Base-by-base conservation (phyloP, 2,888 invertebrate species). In the Parnassius mnemosyne region DNA sequence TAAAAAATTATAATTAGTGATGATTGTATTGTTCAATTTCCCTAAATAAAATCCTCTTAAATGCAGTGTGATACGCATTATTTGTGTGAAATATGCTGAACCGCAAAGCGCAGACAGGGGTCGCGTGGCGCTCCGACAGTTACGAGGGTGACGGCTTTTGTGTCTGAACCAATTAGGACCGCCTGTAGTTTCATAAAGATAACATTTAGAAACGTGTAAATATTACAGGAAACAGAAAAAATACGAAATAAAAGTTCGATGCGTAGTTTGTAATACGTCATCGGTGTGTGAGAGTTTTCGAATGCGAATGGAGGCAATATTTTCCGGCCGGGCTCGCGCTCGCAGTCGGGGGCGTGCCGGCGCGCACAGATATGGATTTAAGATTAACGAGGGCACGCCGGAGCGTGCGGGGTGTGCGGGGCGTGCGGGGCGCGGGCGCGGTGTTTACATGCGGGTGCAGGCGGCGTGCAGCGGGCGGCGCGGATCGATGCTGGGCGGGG, bases 401-500 rank as follows among this genome's bases (percentile, higher is more conserved):
- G 64, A 65, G 64, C 84, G 34, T 34, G 34, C 34, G 83, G 83
- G 85, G 64, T 84, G 34, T 34, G 34, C 34, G 83, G 83, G 85
- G 69, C 70, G 73, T 74, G 77, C 84, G 80, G 80, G 83, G 72
- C 73, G 95, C 95, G 94, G 92, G 94, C 94, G 89, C 95, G 94
- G 94, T 95, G 95, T 96, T 95, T 93, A 94, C 94, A 71, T 93
- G 93, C 70, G 72, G 89, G 78, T 92, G 75, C 74, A 71, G 74
- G 74, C 70, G 65, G 75, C 69, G 75, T 85, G 90, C 87, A 72
- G 89, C 86, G 79, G 87, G 87, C 75, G 88, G 74, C 74, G 77
- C 72, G 71, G 69, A 80, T 78, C 77, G 79, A 76, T 72, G 79
- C 70, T 78, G 65, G 69, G 76, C 68, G 67, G 74, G 70, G 74